Conservation (phyloP, 2,888 invertebrate species). For the Drosophila mettleri region DNA sequence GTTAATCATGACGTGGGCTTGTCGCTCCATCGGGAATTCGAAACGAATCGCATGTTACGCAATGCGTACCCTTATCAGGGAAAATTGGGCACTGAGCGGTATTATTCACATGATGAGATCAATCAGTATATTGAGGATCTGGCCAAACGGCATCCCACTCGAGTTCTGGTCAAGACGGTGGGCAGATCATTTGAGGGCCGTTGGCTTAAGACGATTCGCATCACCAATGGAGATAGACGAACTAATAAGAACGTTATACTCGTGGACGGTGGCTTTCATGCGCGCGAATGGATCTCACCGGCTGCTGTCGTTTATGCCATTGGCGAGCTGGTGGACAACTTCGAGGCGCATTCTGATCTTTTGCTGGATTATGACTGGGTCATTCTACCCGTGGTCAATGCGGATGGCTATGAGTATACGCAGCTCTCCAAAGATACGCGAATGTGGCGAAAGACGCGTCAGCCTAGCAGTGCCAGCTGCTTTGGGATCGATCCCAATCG, state of each 20-base stretch:
- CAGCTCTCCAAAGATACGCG: conserved; percentile 73
- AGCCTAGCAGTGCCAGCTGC: conserved; percentile 62
- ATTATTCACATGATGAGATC: conserved; percentile 83
- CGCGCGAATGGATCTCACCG: conserved; percentile 89
- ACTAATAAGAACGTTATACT: conserved; percentile 85
- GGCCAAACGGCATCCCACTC: conserved; percentile 85
- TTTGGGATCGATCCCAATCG: conserved; percentile 88
- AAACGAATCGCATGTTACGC: conserved; percentile 41
- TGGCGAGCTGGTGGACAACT: conserved; percentile 86
- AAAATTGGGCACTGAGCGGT: conserved; percentile 65
- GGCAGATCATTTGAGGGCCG: conserved; percentile 87
- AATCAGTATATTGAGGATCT: conserved; percentile 85
- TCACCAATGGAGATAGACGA: conserved; percentile 86
- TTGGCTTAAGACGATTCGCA: conserved; percentile 87
- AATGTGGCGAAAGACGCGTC: conserved; percentile 87
- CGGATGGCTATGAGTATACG: conserved; percentile 89
- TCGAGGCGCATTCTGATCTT: conserved; percentile 83
- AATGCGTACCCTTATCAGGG: conserved; percentile 49
- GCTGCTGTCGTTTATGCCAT: conserved; percentile 87
- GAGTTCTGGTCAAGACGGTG: conserved; percentile 86
- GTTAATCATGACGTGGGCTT: conserved; percentile 63
- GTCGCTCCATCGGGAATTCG: conserved; percentile 47
- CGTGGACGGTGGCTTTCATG: conserved; percentile 87
- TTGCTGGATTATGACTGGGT: conserved; percentile 88
- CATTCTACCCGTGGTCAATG: conserved; percentile 88